These are phyloP conservation scores for Trachythela sp. DNA, from an alignment of 64 coral and sea anemone genomes.

Conservation along the genomic window DNA sequence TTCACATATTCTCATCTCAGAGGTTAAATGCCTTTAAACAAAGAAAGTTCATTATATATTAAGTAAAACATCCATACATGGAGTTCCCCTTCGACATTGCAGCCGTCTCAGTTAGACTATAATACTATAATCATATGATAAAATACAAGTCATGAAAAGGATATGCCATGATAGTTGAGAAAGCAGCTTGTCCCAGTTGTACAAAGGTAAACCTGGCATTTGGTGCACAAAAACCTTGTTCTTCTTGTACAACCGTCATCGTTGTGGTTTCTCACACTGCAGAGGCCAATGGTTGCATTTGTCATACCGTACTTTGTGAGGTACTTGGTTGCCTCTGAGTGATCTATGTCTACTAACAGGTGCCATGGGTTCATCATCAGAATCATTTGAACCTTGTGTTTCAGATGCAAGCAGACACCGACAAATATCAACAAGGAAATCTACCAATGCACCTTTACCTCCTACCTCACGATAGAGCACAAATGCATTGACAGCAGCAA, in stretches of 20 bases:
- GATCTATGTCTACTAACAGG: neutral
- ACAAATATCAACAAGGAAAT: conserved; percentile 17
- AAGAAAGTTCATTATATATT: too few species aligned
- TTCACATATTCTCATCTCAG: too few species aligned
- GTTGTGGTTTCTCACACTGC: neutral
- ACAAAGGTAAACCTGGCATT: conserved; percentile 14
- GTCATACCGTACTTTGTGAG: neutral
- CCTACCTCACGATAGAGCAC: neutral
- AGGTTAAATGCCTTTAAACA: too few species aligned
- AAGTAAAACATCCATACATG: too few species aligned
- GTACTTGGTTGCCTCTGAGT: neutral
- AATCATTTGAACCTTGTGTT: neutral
- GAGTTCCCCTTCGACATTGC: too few species aligned
- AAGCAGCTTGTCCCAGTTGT: neutral
- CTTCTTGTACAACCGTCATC: neutral
- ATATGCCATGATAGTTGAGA: conserved; percentile 1
- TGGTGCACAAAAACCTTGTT: conserved; percentile 5
- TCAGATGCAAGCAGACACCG: conserved; percentile 6
- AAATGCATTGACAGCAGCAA: conserved; percentile 20
- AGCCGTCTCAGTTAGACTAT: too few species aligned
- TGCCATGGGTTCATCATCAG: neutral
- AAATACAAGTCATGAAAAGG: too few species aligned
- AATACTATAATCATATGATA: too few species aligned
- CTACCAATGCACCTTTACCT: neutral
- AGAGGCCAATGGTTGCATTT: conserved; percentile 22